These are phyloP conservation scores for Lethocerus indicus DNA, from an alignment of 1,140 invertebrate species.

Conservation along the genomic window DNA sequence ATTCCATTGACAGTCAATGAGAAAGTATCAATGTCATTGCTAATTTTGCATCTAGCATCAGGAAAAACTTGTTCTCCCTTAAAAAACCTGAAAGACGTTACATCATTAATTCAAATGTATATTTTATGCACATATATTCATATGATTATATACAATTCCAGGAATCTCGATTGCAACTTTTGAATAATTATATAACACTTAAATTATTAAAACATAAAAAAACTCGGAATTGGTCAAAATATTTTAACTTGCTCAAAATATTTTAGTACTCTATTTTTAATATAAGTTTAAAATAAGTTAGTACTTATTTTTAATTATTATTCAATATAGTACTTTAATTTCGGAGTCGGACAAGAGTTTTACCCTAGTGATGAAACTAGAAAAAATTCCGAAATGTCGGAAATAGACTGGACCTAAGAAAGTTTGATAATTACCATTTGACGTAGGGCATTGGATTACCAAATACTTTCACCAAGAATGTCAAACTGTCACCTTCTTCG, in stretches of 20 bases:
- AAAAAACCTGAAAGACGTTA: conserved; percentile 26
- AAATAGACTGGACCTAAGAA: not conserved
- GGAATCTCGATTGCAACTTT: too few relatives aligned
- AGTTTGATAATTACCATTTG: conserved; percentile 40
- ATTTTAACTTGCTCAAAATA: too few relatives aligned
- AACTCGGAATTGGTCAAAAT: too few relatives aligned
- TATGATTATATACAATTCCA: too few relatives aligned
- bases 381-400: not conserved
- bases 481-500: conserved; percentile 61
- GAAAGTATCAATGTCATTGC: conserved; percentile 47
- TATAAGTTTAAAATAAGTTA: too few relatives aligned
- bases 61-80: conserved; percentile 11
- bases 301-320: not conserved
- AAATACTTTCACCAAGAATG: conserved; percentile 63
- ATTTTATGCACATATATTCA: too few relatives aligned
- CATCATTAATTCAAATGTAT: too few relatives aligned
- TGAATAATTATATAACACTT: too few relatives aligned
- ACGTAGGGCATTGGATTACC: conserved; percentile 66
- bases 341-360: not conserved
- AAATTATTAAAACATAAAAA: too few relatives aligned
- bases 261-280: too few relatives aligned
- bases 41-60: conserved; percentile 38
- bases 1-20: conserved; percentile 60
- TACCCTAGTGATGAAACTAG: not conserved
- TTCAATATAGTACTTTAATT: not conserved